Evolutionary conservation across 2,888 invertebrate genomes (phyloP).

Genomic region (Sepiola atlantica): DNA sequence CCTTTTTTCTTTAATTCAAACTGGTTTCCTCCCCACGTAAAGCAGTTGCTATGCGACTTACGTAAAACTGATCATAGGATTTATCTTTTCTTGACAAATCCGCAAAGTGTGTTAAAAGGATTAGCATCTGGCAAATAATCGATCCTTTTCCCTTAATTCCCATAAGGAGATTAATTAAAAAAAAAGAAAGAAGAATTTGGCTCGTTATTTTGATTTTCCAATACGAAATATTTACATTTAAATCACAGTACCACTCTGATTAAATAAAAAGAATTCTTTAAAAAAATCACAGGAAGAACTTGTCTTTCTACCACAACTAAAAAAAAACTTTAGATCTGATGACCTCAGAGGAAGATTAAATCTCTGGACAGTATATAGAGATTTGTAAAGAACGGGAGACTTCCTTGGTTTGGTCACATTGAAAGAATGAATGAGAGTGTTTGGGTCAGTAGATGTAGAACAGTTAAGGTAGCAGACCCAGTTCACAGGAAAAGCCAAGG

Average conservation of each 20-base stretch:
- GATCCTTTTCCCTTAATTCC: neutral
- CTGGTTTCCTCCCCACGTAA: neutral
- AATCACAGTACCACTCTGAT: neutral
- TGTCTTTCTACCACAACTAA: neutral
- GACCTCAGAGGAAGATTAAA: too few species aligned
- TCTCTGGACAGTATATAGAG: too few species aligned
- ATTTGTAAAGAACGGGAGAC: too few species aligned
- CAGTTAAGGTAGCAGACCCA: too few species aligned
- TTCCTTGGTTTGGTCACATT: too few species aligned
- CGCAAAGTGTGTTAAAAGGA: neutral
- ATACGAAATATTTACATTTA: neutral
- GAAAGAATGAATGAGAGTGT: too few species aligned
- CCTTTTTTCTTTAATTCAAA: neutral
- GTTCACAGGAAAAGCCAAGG: too few species aligned
- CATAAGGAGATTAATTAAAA: neutral
- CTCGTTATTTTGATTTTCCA: neutral
- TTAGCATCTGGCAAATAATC: neutral
- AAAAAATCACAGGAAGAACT: neutral
- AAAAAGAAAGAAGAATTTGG: neutral
- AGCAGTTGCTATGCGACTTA: neutral
- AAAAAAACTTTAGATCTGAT: neutral
- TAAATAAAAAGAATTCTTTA: neutral
- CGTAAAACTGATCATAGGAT: neutral
- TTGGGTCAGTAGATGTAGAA: too few species aligned
- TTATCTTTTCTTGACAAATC: neutral